These are phyloP conservation scores for Saccopteryx leptura DNA, from an alignment of 2,113 vertebrate genomes.

Conservation along the genomic window DNA sequence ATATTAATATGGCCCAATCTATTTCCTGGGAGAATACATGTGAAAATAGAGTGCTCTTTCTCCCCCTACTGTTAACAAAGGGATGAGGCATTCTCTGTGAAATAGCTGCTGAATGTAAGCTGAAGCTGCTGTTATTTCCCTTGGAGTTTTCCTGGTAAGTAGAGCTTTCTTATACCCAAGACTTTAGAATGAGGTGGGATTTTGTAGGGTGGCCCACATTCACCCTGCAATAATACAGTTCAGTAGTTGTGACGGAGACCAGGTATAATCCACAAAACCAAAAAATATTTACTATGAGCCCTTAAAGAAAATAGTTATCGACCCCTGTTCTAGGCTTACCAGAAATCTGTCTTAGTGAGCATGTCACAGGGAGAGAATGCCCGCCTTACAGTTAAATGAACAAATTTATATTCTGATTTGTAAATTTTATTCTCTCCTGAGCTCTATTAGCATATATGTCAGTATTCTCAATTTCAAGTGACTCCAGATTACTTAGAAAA, in stretches of 20 bases:
- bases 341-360: slow-evolving; percentile 26
- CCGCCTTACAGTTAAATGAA: not conserved
- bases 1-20: not conserved
- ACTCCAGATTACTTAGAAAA: not conserved
- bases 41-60: not conserved
- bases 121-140: not conserved
- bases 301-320: slow-evolving; percentile 28
- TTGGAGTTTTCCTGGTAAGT: not conserved
- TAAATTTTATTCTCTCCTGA: slow-evolving; percentile 26
- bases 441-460: not conserved
- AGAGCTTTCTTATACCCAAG: not conserved
- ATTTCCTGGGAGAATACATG: not conserved
- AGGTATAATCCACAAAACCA: not conserved
- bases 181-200: not conserved
- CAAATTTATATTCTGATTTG: not conserved
- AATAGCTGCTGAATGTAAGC: not conserved
- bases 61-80: not conserved
- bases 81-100: not conserved
- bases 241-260: not conserved
- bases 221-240: not conserved
- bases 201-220: not conserved
- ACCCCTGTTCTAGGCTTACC: not conserved
- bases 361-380: not conserved
- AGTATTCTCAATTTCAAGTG: not conserved
- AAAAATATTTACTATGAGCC: not conserved